Percentiles rank a stretch among this genome's conserved stretches.
These are phyloP conservation scores for Mycalesis mineus DNA, from an alignment of 2,888 invertebrate species.

Conservation along the genomic window DNA sequence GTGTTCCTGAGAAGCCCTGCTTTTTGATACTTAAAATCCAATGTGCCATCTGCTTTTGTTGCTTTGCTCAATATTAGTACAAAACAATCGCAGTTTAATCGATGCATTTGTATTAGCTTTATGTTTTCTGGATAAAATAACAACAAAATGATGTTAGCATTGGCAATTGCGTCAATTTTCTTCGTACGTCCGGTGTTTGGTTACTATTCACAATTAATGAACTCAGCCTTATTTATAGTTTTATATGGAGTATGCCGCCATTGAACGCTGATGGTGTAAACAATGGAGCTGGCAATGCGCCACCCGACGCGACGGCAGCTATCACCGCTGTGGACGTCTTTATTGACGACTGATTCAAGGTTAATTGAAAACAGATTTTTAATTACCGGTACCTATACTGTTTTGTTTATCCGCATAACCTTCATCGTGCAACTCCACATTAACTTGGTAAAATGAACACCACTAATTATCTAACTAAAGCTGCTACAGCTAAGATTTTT, in stretches of 20 bases:
- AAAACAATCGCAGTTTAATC: background rate
- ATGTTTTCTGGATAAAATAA: constrained; percentile 8
- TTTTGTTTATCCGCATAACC: too few relatives aligned
- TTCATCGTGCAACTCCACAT: too few relatives aligned
- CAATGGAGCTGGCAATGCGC: constrained; percentile 55
- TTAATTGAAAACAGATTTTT: constrained; percentile 18
- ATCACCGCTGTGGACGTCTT: constrained; percentile 13
- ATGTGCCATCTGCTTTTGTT: too few relatives aligned
- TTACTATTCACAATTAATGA: constrained; percentile 33
- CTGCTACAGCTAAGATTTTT: too few relatives aligned
- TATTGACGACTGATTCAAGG: constrained; percentile 22
- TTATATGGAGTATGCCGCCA: constrained; percentile 35
- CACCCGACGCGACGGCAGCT: constrained; percentile 41
- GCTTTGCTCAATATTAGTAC: too few relatives aligned
- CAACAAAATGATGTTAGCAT: constrained; percentile 11
- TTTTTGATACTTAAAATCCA: too few relatives aligned
- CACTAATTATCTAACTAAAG: too few relatives aligned
- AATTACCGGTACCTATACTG: constrained; percentile 1
- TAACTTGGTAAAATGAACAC: too few relatives aligned
- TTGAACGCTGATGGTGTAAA: constrained; percentile 46
- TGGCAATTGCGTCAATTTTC: constrained; percentile 31
- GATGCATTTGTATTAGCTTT: background rate
- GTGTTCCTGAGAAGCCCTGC: too few relatives aligned
- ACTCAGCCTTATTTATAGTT: constrained; percentile 46
- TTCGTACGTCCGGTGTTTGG: constrained; percentile 32